Evolutionary conservation across 2,113 vertebrate species (phyloP), one percentile per base, ranked within the genome.

Genomic region (Phalacrocorax pelagicus): DNA sequence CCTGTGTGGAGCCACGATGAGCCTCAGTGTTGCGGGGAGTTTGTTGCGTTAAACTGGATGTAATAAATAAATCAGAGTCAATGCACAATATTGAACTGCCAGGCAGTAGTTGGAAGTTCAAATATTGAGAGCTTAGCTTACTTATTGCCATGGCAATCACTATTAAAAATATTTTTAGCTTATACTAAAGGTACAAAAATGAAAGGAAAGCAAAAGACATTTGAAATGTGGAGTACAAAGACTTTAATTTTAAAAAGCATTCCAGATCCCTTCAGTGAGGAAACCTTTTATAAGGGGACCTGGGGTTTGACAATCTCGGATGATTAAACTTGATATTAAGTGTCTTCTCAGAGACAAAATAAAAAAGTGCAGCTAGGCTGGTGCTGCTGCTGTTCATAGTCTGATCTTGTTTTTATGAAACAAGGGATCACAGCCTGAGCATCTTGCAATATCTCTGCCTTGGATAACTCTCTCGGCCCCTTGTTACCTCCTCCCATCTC

Each of bases 121-220:
- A 32, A 88, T 90, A 93, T 54, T 90, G 94, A 93, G 84, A 92
- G 58, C 71, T 95, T 67, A 87, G 71, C 93, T 92, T 95, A 61
- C 90, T 94, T 88, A 97, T 95, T 97, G 94, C 96, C 90, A 95
- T 96, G 95, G 95, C 79, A 96, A 96, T 95, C 95, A 95, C 85
- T 96, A 94, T 93, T 93, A 93, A 83, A 95, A 90, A 83, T 95
- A 92, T 94, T 94, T 95, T 96, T 96, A 96, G 90, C 87, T 94
- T 88, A 66, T 47, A 55, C 74, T 88, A 74, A 90, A 96, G 85
- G 92, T 96, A 81, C 23, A 10, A 58, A 63, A 74, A 65, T 46
- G 27, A 75, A 90, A 11, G 34, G 30, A 91, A 92, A 85, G 66
- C 34, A 75, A 77, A 95, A 92, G 34, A 22, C 69, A 51, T 74